These are phyloP conservation scores for Orbicella faveolata DNA, from an alignment of 64 coral and sea anemone genomes.

Conservation along the genomic window DNA sequence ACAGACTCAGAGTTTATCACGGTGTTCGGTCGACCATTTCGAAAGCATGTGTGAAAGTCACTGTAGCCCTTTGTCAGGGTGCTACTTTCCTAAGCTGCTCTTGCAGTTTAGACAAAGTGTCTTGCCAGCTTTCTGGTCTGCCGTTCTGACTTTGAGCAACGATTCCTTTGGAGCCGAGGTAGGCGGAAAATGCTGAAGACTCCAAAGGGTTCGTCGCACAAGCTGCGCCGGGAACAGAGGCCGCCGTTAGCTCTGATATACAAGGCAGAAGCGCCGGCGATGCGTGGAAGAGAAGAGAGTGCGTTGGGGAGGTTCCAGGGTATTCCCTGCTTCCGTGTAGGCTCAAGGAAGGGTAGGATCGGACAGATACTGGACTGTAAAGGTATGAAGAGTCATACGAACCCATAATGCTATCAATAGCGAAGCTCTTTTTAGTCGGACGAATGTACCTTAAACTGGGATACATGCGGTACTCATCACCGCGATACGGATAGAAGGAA, in stretches of 20 bases:
- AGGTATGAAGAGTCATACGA: conserved; percentile 20
- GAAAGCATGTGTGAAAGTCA: not conserved
- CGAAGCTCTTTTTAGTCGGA: conserved; percentile 60
- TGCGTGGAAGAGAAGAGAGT: not conserved
- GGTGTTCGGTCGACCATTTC: not conserved
- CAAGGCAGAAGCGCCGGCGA: not conserved
- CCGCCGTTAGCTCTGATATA: not conserved
- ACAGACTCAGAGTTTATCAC: not conserved
- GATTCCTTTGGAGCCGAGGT: conserved; percentile 40
- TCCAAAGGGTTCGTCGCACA: conserved; percentile 21
- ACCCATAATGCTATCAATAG: conserved; percentile 67
- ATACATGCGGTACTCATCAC: conserved; percentile 56
- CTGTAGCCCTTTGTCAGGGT: not conserved
- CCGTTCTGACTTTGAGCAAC: not conserved
- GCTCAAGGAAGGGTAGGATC: conserved; percentile 33
- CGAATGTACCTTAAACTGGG: conserved; percentile 25
- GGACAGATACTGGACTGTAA: conserved; percentile 17
- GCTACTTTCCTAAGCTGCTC: conserved; percentile 66
- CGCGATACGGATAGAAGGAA: conserved; percentile 55
- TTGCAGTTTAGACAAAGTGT: conserved; percentile 83
- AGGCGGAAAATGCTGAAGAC: conserved; percentile 26
- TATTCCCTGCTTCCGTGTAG: not conserved
- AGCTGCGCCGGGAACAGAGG: not conserved
- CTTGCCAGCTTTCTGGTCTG: conserved; percentile 81
- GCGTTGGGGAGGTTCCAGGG: not conserved